phyloP scores from a whole-genome alignment of 2,113 vertebrate species.

The Carassius auratus region DNA sequence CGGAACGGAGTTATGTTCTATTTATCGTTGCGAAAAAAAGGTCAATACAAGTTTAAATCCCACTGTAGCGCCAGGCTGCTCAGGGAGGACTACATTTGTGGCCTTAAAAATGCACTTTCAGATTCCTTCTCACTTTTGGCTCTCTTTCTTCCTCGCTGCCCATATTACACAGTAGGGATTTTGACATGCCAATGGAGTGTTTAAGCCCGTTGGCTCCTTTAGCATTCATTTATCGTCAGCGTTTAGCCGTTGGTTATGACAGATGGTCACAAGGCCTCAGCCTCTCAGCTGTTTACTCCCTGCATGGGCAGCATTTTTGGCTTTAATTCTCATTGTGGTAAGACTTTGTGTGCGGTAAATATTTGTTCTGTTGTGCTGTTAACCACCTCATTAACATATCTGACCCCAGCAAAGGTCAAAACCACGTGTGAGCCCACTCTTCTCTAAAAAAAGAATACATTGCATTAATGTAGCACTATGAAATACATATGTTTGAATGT shows the following conservation, averaged over 20 bases:
- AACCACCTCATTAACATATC: conserved; percentile 6
- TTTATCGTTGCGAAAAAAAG: conserved; percentile 35
- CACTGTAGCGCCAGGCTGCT: not conserved
- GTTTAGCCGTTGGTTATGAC: conserved; percentile 13
- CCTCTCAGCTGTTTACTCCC: not conserved
- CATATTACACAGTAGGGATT: not conserved
- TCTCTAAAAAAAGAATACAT: not conserved
- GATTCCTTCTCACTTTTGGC: conserved; percentile 8
- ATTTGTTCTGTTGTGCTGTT: not conserved
- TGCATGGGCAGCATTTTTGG: not conserved
- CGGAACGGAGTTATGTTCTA: conserved; percentile 4
- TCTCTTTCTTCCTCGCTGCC: not conserved
- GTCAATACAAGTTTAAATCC: conserved; percentile 24
- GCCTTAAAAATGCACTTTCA: conserved; percentile 15
- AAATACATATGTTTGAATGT: not conserved
- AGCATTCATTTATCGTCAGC: conserved; percentile 1
- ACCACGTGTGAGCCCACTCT: too few relatives aligned
- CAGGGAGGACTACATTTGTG: conserved; percentile 15
- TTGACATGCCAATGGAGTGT: not conserved
- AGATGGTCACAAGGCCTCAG: not conserved
- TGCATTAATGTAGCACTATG: not conserved
- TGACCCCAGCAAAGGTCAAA: conserved; percentile 2
- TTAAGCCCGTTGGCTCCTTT: conserved; percentile 21
- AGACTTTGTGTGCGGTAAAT: conserved; percentile 6
- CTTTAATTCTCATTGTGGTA: not conserved